Conservation (phyloP, 2,797 vertebrate genomes). For the Dromococcyx pavoninus region DNA sequence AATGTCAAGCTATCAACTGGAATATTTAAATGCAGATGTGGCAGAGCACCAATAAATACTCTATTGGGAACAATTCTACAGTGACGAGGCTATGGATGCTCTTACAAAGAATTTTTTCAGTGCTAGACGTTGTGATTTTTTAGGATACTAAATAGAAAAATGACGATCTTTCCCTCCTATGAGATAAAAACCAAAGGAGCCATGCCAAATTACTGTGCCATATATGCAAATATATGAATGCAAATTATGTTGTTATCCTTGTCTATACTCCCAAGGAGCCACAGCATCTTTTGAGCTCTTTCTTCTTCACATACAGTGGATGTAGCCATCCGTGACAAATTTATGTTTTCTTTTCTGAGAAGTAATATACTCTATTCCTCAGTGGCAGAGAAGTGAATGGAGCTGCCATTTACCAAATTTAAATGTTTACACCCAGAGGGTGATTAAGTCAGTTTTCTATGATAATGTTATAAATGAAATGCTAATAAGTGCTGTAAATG, state of each 20-base stretch:
- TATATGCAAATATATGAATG: conserved; percentile 57
- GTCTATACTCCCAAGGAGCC: conserved; percentile 44
- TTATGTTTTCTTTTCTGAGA: conserved; percentile 55
- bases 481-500: conserved; percentile 69
- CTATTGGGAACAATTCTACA: background rate
- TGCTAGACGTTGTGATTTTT: background rate
- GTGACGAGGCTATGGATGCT: background rate
- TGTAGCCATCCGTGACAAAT: conserved; percentile 42
- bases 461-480: conserved; percentile 73
- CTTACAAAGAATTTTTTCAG: background rate
- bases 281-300: conserved; percentile 34
- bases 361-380: conserved; percentile 54
- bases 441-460: conserved; percentile 67
- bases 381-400: conserved; percentile 42
- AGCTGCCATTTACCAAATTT: conserved; percentile 56
- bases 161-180: background rate
- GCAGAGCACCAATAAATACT: background rate
- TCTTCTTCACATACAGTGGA: conserved; percentile 32
- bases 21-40: conserved; percentile 17
- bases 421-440: conserved; percentile 69
- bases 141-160: conserved; percentile 11
- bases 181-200: conserved; percentile 33
- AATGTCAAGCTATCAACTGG: background rate
- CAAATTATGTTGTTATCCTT: conserved; percentile 64
- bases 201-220: conserved; percentile 43